Base-by-base conservation (phyloP, 2,888 invertebrate genomes). In the Watsonalla cultraria region DNA sequence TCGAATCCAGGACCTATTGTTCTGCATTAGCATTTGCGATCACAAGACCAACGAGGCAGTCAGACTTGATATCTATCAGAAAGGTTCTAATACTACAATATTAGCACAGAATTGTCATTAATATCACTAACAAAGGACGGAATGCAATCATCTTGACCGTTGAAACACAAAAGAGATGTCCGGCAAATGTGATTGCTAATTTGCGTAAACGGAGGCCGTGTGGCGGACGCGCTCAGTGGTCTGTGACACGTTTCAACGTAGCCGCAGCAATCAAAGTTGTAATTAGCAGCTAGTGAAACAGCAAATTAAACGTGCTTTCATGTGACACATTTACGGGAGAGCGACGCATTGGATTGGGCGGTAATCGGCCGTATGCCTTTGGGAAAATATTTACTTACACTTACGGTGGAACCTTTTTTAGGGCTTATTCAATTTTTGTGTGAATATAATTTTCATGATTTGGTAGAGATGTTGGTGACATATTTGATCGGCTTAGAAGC, bases 281-380 rank as follows among this genome's bases (percentile, higher is more conserved):
- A 87, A 89, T 88, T 88, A 89, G 83, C 84, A 85, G 76, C 84
- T 86, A 86, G 78, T 85, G 84, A 83, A 85, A 86, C 84, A 84
- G 86, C 82, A 86, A 88, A 88, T 89, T 86, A 82, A 87, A 84
- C 82, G 82, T 78, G 82, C 81, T 78, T 80, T 80, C 79, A 76
- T 75, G 80, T 84, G 82, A 83, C 80, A 78, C 77, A 78, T 78
- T 78, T 73, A 76, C 80, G 78, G 68, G 70, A 61, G 60, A 59
- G 51, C 54, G 51, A 51, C 49, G 52, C 49, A 47, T 52, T 47
- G 51, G 50, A 47, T 51, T 47, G 52, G 45, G 45, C 39, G 24
- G 47, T 15, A 45, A 45, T 46, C 15, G 51, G 13, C 46, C 51
- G 50, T 51, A 51, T 14, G 14, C 49, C 7, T 13, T 49, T 49